phyloP scores from a whole-genome alignment of 2,888 invertebrate genomes.

The Morpho achilles region DNA sequence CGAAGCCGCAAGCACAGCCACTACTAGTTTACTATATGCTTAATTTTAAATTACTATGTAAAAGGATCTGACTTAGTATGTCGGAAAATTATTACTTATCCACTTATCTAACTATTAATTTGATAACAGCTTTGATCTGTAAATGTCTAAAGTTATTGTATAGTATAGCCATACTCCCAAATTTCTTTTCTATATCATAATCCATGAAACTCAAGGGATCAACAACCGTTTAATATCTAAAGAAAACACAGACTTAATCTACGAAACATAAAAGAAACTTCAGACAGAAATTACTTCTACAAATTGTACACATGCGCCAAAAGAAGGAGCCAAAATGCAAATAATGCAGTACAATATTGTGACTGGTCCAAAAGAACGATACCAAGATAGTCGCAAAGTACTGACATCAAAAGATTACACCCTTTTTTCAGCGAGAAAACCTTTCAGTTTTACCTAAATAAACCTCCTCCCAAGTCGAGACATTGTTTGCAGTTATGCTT shows the following conservation, averaged over 20 bases:
- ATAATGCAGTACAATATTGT: slow-evolving; percentile 34
- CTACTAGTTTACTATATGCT: too few relatives aligned
- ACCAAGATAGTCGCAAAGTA: slow-evolving; percentile 9
- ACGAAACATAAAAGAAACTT: slow-evolving; percentile 9
- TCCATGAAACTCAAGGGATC: not conserved
- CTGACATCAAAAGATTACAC: slow-evolving; percentile 6
- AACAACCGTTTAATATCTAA: not conserved
- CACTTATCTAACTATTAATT: too few relatives aligned
- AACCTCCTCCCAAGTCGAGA: not conserved
- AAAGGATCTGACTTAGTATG: too few relatives aligned
- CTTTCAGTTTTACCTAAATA: not conserved
- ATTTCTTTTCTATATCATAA: too few relatives aligned
- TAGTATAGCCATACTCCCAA: too few relatives aligned
- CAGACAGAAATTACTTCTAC: slow-evolving; percentile 37
- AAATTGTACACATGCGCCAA: slow-evolving; percentile 46
- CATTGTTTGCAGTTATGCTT: too few relatives aligned
- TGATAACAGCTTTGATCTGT: too few relatives aligned
- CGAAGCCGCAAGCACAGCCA: too few relatives aligned
- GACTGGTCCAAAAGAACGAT: slow-evolving; percentile 12
- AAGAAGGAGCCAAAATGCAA: slow-evolving; percentile 63
- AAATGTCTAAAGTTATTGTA: too few relatives aligned
- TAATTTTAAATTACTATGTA: too few relatives aligned
- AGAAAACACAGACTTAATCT: not conserved
- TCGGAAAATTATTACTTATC: too few relatives aligned
- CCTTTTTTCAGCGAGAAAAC: not conserved